Evolutionary conservation across 2,113 vertebrate genomes (phyloP).

Genomic region (Vidua chalybeata): DNA sequence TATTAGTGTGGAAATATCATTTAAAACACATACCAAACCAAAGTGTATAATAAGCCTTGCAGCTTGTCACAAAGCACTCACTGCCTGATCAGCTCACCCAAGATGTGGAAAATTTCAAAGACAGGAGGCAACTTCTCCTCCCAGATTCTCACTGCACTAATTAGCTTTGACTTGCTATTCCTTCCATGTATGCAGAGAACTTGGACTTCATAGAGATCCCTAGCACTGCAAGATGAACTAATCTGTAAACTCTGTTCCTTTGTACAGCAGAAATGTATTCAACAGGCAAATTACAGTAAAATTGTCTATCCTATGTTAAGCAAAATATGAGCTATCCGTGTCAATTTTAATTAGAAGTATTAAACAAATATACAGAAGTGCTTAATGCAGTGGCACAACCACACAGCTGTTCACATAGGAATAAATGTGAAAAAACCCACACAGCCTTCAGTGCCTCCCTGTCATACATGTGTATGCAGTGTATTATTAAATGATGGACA

Average conservation of each 20-base stretch:
- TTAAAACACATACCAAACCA: not conserved
- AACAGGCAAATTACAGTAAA: not conserved
- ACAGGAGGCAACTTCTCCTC: not conserved
- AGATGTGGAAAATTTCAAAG: constrained; percentile 1
- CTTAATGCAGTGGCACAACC: not conserved
- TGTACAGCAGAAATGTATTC: not conserved
- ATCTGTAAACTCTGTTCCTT: not conserved
- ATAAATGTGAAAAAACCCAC: not conserved
- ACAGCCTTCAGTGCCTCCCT: not conserved
- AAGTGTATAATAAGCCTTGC: not conserved
- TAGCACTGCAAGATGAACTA: not conserved
- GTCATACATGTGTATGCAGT: not conserved
- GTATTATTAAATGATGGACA: not conserved
- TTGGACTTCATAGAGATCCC: not conserved
- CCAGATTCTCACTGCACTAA: not conserved
- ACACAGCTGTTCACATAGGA: not conserved
- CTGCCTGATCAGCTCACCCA: constrained; percentile 40
- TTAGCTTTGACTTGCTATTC: not conserved
- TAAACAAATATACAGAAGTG: not conserved
- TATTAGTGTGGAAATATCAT: not conserved
- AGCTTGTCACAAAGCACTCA: constrained; percentile 37
- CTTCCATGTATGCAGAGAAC: not conserved
- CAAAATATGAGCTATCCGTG: not conserved
- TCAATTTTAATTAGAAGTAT: not conserved
- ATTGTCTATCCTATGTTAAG: not conserved